phyloP scores from a whole-genome alignment of 2,113 vertebrate species.

The Ailuropoda melanoleuca region DNA sequence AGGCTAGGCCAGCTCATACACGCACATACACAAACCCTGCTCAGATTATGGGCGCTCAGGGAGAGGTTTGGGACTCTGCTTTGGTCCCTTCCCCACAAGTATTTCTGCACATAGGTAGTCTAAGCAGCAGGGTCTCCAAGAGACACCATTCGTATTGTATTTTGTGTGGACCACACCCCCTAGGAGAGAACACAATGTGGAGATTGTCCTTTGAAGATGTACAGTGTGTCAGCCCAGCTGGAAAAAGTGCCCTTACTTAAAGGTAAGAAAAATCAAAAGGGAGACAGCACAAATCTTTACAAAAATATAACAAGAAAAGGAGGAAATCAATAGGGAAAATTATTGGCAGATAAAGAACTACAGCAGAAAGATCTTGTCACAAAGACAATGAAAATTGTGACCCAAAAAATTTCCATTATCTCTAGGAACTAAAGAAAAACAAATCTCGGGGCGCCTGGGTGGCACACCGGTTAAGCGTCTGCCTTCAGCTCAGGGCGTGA shows the following conservation, averaged over 20 bases:
- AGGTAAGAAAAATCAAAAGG: neutral
- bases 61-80: neutral
- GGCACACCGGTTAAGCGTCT: too few species aligned
- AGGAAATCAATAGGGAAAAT: neutral
- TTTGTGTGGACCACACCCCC: neutral
- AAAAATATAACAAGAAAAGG: neutral
- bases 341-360: neutral
- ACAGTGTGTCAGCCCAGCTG: neutral
- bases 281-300: neutral
- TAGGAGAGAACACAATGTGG: neutral
- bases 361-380: neutral
- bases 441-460: too few species aligned
- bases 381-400: slow-evolving; percentile 30
- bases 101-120: neutral
- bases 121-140: neutral
- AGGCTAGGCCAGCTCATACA: neutral
- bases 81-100: neutral
- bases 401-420: slow-evolving; percentile 27
- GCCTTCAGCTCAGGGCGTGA: too few species aligned
- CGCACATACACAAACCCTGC: neutral
- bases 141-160: neutral
- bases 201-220: neutral
- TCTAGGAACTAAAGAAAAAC: neutral
- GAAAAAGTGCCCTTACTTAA: neutral
- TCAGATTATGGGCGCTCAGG: neutral